Base-by-base conservation (phyloP, 2,888 invertebrate species). In the Tanytarsus gracilentus region DNA sequence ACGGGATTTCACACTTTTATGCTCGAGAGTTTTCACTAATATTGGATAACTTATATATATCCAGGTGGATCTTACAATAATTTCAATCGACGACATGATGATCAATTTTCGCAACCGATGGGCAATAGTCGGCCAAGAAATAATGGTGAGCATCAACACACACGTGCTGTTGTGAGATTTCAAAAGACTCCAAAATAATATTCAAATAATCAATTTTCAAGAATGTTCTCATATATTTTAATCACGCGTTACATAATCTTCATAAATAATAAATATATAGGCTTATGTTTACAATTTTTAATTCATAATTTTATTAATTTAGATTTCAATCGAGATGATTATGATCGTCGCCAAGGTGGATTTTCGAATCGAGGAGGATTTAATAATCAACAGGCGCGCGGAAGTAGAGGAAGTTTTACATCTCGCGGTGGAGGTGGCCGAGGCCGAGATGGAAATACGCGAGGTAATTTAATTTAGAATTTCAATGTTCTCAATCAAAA, bases 11-110 rank as follows among this genome's bases (percentile, higher is more conserved):
- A 61, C 29, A 61, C 53, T 49, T 62, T 44, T 23, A 69, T 66
- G 3, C 61, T 51, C 2, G 61, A 36, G 29, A 63, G 65, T 0
- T 75, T 76, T n/a, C n/a, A n/a, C n/a, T n/a, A n/a, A n/a, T n/a
- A n/a, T n/a, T n/a, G n/a, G n/a, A n/a, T n/a, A n/a, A n/a, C n/a
- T n/a, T n/a, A n/a, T n/a, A n/a, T n/a, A n/a, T n/a, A n/a, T n/a
- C n/a, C n/a, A n/a, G n/a, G n/a, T n/a, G n/a, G n/a, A n/a, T n/a
- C n/a, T n/a, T n/a, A n/a, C n/a, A n/a, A n/a, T n/a, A n/a, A n/a
- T n/a, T n/a, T n/a, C n/a, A n/a, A n/a, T n/a, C n/a, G n/a, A n/a
- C n/a, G n/a, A n/a, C n/a, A n/a, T n/a, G n/a, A n/a, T n/a, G n/a
- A n/a, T n/a, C n/a, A n/a, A n/a, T n/a, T n/a, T n/a, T n/a, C n/a